Percentiles rank a stretch among this genome's conserved stretches.
These are phyloP conservation scores for Himalopsyche phryganea DNA, from an alignment of 1,140 invertebrate species.

Conservation along the genomic window DNA sequence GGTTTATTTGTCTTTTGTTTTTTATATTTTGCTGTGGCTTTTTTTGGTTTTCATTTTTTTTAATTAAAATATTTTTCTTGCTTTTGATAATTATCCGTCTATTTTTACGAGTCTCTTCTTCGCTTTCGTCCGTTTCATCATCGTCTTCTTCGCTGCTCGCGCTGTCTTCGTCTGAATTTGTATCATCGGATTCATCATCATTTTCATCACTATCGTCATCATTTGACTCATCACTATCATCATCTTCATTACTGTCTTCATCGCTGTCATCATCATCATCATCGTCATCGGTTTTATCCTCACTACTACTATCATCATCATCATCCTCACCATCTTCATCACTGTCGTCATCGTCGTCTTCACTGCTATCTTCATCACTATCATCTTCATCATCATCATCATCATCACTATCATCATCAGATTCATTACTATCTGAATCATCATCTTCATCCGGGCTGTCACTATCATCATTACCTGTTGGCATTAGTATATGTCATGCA, in stretches of 20 bases:
- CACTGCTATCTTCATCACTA: conserved; percentile 49
- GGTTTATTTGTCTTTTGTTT: conserved; percentile 22
- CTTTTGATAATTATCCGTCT: conserved; percentile 40
- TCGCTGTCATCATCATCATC: conserved; percentile 48
- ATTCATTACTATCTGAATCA: conserved; percentile 48
- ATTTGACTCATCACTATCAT: conserved; percentile 50
- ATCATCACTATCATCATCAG: conserved; percentile 45
- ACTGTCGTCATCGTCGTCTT: conserved; percentile 50
- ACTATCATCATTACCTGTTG: conserved; percentile 55
- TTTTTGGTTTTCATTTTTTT: conserved; percentile 19
- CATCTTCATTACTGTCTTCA: conserved; percentile 48
- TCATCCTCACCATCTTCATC: conserved; percentile 47
- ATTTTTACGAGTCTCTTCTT: conserved; percentile 38
- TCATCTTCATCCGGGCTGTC: conserved; percentile 51
- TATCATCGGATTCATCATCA: conserved; percentile 47
- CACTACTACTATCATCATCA: conserved; percentile 43
- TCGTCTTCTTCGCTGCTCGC: conserved; percentile 53
- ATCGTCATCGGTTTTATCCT: conserved; percentile 53
- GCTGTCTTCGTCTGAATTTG: conserved; percentile 48
- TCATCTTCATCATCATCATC: conserved; percentile 50
- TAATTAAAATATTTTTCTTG: conserved; percentile 36
- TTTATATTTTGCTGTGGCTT: conserved; percentile 19
- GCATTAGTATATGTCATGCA: conserved; percentile 58
- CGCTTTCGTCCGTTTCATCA: conserved; percentile 52
- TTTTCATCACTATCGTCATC: conserved; percentile 51